Base-by-base conservation (phyloP, 2,888 invertebrate species). In the Nipponacmea schrenckii region DNA sequence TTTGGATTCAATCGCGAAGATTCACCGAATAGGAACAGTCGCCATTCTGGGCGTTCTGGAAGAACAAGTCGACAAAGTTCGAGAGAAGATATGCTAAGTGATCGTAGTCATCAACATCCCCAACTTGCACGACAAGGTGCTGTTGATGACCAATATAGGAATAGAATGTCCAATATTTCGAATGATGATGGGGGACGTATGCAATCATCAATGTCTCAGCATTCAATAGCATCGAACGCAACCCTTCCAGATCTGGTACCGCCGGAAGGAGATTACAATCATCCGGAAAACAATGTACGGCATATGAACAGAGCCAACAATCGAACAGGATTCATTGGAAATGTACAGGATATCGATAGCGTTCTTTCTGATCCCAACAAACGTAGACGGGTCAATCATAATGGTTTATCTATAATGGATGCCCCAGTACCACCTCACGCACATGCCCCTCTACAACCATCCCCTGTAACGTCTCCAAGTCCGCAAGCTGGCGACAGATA, bases 1-100 rank as follows among this genome's bases (percentile, higher is more conserved):
- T 81, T 81, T 68, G 80, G 81, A 17, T 83, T 83, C 72, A 83
- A 83, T 71, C 74, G 82, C 8, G 85, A 84, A 62, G 82, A 80
- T 24, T 85, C 85, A 26, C 85, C 85, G 3, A 85, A 85, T 68
- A 74, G 83, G 62, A 75, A 77, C 56, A 73, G 75, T 48, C 75
- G 76, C 39, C 73, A 74, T 62, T 67, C 68, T 56, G 76, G 76
- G 7, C 62, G 56, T 20, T 50, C 71, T 62, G 74, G 74, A 31
- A 72, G 77, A 14, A 62, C 70, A 31, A 83, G 82, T 71, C 77
- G 85, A 63, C 82, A 81, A 39, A 79, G 75, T 65, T 85, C 85
- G 4, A 72, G 80, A 45, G 85, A 84, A 64, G 83, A 80, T 69
- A 76, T 82, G 62, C 74, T 83, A 66, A 84, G 83, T 64, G 81